phyloP scores from a whole-genome alignment of 2,113 vertebrate species.

The Peromyscus californicus region DNA sequence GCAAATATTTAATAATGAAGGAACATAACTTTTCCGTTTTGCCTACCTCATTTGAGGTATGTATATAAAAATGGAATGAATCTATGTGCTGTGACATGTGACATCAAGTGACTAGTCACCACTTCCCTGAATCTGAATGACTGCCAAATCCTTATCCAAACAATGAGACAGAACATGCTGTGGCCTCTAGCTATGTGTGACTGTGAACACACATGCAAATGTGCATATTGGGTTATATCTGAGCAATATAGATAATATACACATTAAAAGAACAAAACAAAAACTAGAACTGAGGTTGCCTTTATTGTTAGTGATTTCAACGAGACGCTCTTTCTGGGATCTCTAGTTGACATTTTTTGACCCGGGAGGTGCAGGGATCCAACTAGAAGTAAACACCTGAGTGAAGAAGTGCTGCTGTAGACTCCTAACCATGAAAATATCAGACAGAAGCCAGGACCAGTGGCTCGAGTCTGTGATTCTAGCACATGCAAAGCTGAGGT shows the following conservation, averaged over 20 bases:
- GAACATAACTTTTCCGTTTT: background rate
- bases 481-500: background rate
- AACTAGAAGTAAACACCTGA: background rate
- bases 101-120: background rate
- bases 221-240: background rate
- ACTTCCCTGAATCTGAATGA: background rate
- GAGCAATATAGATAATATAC: background rate
- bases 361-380: background rate
- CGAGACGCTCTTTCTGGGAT: background rate
- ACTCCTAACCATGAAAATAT: background rate
- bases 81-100: background rate
- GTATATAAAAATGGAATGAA: background rate
- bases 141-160: background rate
- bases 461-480: no score
- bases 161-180: background rate
- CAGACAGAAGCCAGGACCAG: background rate
- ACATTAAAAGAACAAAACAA: background rate
- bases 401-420: background rate
- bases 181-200: background rate
- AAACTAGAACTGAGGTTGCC: background rate
- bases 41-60: background rate
- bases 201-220: background rate
- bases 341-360: background rate
- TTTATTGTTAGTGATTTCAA: slow-evolving; percentile 16
- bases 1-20: background rate